Evolutionary conservation across 2,797 vertebrate genomes (phyloP), one percentile per base, ranked within the genome.

Genomic region (Vireo griseus): DNA sequence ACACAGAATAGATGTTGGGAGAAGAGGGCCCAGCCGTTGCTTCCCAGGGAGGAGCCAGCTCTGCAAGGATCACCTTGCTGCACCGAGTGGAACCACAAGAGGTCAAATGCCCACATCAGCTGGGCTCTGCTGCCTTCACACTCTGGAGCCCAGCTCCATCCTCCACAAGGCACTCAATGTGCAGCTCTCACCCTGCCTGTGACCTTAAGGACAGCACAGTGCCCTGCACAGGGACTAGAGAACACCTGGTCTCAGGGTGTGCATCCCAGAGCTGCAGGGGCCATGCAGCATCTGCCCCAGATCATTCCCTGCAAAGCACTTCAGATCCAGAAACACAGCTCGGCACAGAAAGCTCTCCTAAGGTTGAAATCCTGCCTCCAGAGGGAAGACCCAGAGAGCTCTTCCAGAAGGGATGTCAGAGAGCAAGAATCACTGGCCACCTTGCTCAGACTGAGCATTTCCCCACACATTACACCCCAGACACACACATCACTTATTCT

Each of bases 51-150:
- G 26, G 37, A 54, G 51, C 9, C 69, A 94, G 66, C 24, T 35
- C 66, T 55, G 29, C 33, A 65, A 86, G 31, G 48, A 91, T 28
- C 42, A 42, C 35, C 35, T 79, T 33, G 5, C 37, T 54, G 69
- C 69, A 50, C 3, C 0, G 0, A 72, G 28, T 18, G 55, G 39
- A 90, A 61, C 35, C 4, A 37, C 0, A 3, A 59, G 16, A 74
- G 17, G 39, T n/a, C 66, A 84, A 86, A 74, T 5, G 19, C 12
- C 31, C 48, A 37, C 16, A 45, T 11, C n/a, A 78, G 50, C 50
- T 28, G 29, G 21, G 31, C 12, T 44, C 26, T 2, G 6, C 71
- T 58, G 33, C 51, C 55, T 91, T 73, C 77, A 55, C 16, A 2
- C 4, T 48, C 51, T 18, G 52, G 1, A 88, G 55, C 20, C 15